These are phyloP conservation scores for Sciaenops ocellatus DNA, from an alignment of 2,797 vertebrate species.

Conservation along the genomic window DNA sequence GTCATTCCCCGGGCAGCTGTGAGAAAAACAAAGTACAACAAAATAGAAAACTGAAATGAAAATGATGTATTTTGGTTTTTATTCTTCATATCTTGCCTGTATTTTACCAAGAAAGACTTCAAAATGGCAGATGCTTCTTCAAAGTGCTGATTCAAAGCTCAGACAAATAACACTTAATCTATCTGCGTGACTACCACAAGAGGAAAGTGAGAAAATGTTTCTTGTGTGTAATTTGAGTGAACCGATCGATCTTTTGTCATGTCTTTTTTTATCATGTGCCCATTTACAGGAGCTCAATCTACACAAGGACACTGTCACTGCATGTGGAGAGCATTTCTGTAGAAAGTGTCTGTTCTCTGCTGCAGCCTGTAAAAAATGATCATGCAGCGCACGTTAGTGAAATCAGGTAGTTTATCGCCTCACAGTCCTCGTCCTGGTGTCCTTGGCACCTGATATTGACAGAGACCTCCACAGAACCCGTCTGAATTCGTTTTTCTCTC, in stretches of 20 bases:
- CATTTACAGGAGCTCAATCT: not conserved
- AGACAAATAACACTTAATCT: not conserved
- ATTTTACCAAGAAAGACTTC: not conserved
- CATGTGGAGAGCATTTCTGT: constrained; percentile 7
- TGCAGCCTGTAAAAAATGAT: constrained; percentile 41
- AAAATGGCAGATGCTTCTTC: not conserved
- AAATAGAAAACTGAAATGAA: not conserved
- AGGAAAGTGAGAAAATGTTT: not conserved
- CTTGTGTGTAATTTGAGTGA: not conserved
- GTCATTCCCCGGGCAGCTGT: not conserved
- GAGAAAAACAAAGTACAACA: not conserved
- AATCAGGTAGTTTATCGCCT: constrained; percentile 38
- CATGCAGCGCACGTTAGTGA: constrained; percentile 31
- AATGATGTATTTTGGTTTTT: not conserved
- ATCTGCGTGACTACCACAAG: not conserved
- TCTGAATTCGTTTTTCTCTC: constrained; percentile 30
- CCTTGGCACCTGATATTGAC: constrained; percentile 63
- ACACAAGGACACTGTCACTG: not conserved
- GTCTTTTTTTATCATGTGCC: not conserved
- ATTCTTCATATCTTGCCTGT: not conserved
- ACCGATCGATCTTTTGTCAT: not conserved
- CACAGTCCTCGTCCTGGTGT: constrained; percentile 35
- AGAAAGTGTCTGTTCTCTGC: not conserved
- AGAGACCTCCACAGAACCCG: constrained; percentile 24
- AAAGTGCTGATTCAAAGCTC: not conserved